Evolutionary conservation across 2,797 vertebrate species (phyloP).

Genomic region (Malurus leucopterus): DNA sequence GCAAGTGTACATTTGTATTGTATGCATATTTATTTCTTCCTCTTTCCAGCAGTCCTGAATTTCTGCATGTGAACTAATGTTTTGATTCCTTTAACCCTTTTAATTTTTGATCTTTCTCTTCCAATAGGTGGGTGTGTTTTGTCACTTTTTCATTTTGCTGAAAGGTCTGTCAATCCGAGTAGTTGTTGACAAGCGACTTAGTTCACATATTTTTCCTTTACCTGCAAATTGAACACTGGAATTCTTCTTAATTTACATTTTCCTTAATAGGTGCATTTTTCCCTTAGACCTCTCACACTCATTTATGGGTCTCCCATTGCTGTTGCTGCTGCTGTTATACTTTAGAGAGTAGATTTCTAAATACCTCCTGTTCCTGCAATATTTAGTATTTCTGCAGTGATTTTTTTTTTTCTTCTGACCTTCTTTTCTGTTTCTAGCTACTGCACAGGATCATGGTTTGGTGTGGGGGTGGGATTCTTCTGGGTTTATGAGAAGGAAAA

Average conservation of each 20-base stretch:
- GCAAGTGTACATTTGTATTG: not conserved
- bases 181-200: not conserved
- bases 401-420: not conserved
- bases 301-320: not conserved
- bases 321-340: not conserved
- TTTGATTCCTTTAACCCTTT: constrained; percentile 66
- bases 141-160: not conserved
- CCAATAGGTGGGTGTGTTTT: constrained; percentile 74
- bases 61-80: constrained; percentile 53
- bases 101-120: constrained; percentile 71
- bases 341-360: not conserved
- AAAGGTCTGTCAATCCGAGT: not conserved
- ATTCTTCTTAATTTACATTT: not conserved
- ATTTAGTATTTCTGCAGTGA: not conserved
- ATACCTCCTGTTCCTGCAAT: not conserved
- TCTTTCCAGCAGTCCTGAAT: constrained; percentile 71
- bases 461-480: not conserved
- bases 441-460: not conserved
- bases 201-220: not conserved
- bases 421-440: not conserved
- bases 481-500: not conserved
- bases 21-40: not conserved
- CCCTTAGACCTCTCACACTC: not conserved
- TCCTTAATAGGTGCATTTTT: not conserved
- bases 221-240: not conserved